Conservation (phyloP, 2,113 vertebrate genomes). For the Atherinomorus stipes region DNA sequence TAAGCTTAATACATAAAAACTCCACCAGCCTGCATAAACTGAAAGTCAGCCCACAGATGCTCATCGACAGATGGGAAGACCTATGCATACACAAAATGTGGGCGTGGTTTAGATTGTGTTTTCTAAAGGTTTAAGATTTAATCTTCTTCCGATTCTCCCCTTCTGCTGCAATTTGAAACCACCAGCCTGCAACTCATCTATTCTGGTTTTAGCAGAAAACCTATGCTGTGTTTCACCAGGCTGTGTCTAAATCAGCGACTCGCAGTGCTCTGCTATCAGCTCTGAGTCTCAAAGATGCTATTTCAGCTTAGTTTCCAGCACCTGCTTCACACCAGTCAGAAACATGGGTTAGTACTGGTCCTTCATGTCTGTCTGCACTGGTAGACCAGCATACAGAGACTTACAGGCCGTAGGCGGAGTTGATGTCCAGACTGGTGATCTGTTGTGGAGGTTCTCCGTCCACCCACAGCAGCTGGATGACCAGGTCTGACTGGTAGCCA, state of each 20-base stretch:
- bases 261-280: not conserved
- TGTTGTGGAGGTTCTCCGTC: slow-evolving; percentile 96
- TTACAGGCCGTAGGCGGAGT: slow-evolving; percentile 98
- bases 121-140: not conserved
- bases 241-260: not conserved
- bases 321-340: slow-evolving; percentile 2
- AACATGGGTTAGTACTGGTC: no score
- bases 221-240: not conserved
- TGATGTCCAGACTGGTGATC: slow-evolving; percentile 93
- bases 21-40: not conserved
- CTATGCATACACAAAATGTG: slow-evolving; percentile 10
- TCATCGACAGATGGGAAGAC: not conserved
- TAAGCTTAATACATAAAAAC: slow-evolving; percentile 2
- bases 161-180: not conserved
- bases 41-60: not conserved
- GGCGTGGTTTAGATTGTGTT: not conserved
- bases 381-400: slow-evolving; percentile 72
- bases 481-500: slow-evolving; percentile 95
- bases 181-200: not conserved
- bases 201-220: not conserved
- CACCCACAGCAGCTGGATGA: slow-evolving; percentile 93
- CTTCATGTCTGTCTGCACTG: no score
- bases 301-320: not conserved
- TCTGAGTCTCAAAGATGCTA: not conserved
- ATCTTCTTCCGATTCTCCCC: not conserved